phyloP scores from a whole-genome alignment of 1,140 invertebrate species.

The Brachionus manjavacas region DNA sequence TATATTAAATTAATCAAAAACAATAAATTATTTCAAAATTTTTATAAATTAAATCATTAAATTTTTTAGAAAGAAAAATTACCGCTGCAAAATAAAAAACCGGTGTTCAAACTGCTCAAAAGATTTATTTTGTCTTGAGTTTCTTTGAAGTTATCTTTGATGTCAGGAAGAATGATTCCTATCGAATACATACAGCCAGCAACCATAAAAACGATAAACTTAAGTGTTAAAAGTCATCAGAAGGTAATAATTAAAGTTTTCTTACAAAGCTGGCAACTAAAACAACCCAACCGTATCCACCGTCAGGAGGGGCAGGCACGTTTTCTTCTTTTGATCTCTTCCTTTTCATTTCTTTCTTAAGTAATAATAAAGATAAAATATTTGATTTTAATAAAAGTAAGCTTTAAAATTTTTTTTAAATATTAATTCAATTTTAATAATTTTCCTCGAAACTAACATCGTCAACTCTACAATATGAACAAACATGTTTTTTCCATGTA shows the following conservation, averaged over 20 bases:
- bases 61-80: neutral
- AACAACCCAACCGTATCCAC: conserved; percentile 39
- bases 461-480: too few relatives aligned
- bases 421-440: too few relatives aligned
- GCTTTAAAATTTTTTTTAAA: too few relatives aligned
- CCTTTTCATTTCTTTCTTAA: neutral
- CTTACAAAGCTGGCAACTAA: conserved; percentile 7
- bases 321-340: neutral
- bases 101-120: conserved; percentile 13
- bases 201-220: conserved; percentile 34
- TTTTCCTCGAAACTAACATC: too few relatives aligned
- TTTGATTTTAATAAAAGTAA: too few relatives aligned
- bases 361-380: neutral
- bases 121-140: conserved; percentile 5
- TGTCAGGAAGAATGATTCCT: neutral
- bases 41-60: neutral
- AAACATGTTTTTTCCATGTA: too few relatives aligned
- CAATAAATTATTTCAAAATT: neutral
- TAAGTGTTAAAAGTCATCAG: neutral
- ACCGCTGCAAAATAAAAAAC: conserved; percentile 38
- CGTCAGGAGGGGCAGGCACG: conserved; percentile 31
- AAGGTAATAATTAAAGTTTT: neutral
- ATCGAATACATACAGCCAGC: conserved; percentile 32
- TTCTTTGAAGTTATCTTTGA: neutral
- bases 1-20: too few relatives aligned